Base-by-base conservation (phyloP, 2,797 vertebrate genomes). In the Micrastur ruficollis region DNA sequence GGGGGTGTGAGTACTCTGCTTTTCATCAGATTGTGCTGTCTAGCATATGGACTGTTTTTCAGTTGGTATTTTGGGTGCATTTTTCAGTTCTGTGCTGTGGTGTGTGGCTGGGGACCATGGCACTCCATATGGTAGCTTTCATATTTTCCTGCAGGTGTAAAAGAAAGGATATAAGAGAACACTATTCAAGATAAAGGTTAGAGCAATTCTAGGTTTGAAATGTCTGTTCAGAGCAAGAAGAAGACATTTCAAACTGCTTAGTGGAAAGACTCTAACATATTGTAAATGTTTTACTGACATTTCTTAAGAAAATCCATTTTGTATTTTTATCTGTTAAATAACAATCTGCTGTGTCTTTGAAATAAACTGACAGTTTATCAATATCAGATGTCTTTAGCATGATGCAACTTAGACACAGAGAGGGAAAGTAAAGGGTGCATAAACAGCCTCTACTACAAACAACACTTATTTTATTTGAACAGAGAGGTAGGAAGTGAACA, bases 291-390 rank as follows among this genome's bases (percentile, higher is more conserved):
- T 97, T 95, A 96, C 90, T 97, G 97, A 92, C 96, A 95, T 97
- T 98, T 97, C 81, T 96, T 95, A 94, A 96, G 95, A 97, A 97
- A 97, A 97, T 82, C 93, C 56, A 75, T 96, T 96, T 95, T 14
- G 19, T 97, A 97, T 97, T 97, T 97, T 97, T 97, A 94, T 95
- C 91, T 15, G 50, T 96, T 97, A 97, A 97, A 94, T 96, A 97
- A 96, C 95, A 95, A 93, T 97, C 93, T 96, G 95, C 78, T 95
- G 46, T 81, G 76, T 93, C 81, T 96, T 86, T 93, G 94, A 93
- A 96, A 94, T 91, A 97, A 96, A 86, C 74, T 95, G 96, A 93
- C 85, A 92, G 96, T 97, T 98, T 97, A 95, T 97, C 97, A 97
- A 96, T 97, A 97, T 95, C 88, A 87, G 89, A 95, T 96, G 88